phyloP scores from a whole-genome alignment of 2,113 vertebrate genomes.

The Cyphomyrus plagiostoma region DNA sequence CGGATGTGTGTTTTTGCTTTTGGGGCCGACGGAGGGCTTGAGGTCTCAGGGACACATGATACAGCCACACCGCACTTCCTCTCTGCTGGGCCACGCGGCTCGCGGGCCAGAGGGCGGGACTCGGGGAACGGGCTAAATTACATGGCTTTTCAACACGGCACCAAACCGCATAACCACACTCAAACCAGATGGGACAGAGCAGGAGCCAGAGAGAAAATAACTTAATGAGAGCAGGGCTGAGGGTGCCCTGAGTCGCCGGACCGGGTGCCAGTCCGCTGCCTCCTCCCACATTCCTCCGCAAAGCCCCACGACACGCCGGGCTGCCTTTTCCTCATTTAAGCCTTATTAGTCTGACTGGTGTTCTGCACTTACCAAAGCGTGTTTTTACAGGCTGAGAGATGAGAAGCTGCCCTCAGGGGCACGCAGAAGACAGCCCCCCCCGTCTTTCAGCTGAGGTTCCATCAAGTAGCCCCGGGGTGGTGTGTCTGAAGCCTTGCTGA shows the following conservation, averaged over 20 bases:
- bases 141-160: conserved; percentile 48
- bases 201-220: conserved; percentile 40
- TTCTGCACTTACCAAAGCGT: conserved; percentile 34
- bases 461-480: conserved; percentile 29
- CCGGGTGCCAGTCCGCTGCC: background rate
- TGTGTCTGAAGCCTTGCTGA: conserved; percentile 37
- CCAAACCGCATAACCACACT: conserved; percentile 39
- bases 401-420: conserved; percentile 37
- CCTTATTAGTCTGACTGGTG: background rate
- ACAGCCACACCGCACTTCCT: conserved; percentile 32
- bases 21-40: conserved; percentile 37
- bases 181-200: conserved; percentile 43
- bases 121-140: conserved; percentile 40
- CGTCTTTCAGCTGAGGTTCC: conserved; percentile 28
- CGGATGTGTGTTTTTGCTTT: conserved; percentile 40
- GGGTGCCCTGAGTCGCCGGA: conserved; percentile 6
- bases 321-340: conserved; percentile 21
- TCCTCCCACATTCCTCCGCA: background rate
- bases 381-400: conserved; percentile 45
- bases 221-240: conserved; percentile 31
- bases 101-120: conserved; percentile 17
- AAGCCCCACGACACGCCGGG: conserved; percentile 27
- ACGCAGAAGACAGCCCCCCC: conserved; percentile 38
- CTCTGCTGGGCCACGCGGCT: conserved; percentile 27
- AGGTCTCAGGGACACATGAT: conserved; percentile 18